Base-by-base conservation (phyloP, 92 coral and sea anemone species). In the Actinernus sp. region DNA sequence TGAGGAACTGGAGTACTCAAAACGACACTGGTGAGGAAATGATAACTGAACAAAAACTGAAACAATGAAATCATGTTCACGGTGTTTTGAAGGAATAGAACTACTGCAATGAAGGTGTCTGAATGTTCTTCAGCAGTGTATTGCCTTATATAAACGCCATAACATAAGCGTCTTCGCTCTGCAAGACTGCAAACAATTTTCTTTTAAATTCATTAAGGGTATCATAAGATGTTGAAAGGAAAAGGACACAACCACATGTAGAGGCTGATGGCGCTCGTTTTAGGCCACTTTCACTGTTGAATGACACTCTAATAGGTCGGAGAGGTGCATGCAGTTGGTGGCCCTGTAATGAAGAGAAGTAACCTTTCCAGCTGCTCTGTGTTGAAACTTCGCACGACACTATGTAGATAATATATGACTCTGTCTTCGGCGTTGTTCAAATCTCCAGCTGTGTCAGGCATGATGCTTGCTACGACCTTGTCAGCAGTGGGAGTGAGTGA, bases 241-340 rank as follows among this genome's bases (percentile, higher is more conserved):
- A 59, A 34, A 59, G 66, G 27, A 44, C 47, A 38, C 66, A 29
- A 44, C 66, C 66, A 38, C 51, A 59, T 10, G 66, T 59, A 34
- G 66, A 59, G 47, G 66, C 51, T 59, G 66, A 59, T 31, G 50
- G 66, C 27, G 66, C 51, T 17, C 66, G 49, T 59, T 59, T 37
- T 34, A 36, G 51, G 51, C 66, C 51, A 34, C 66, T 44, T 59
- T 59, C 66, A 23, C 66, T 34, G 12, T 39, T 60, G 4, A 60
- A 60, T 17, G 53, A 24, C 67, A 37, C 33, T 18, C 31, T 60
- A 8, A 60, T 60, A 19, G 55, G 55, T 2, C 11, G 28, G 29
- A 49, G 55, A 4, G 55, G 55, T 19, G 55, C 55, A 20, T 19
- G 55, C 55, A 20, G 55, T 49, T 19, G 55, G 55, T n/a, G 55